These are phyloP conservation scores for Leucopsar rothschildi DNA, from an alignment of 2,113 vertebrate genomes.

Conservation along the genomic window DNA sequence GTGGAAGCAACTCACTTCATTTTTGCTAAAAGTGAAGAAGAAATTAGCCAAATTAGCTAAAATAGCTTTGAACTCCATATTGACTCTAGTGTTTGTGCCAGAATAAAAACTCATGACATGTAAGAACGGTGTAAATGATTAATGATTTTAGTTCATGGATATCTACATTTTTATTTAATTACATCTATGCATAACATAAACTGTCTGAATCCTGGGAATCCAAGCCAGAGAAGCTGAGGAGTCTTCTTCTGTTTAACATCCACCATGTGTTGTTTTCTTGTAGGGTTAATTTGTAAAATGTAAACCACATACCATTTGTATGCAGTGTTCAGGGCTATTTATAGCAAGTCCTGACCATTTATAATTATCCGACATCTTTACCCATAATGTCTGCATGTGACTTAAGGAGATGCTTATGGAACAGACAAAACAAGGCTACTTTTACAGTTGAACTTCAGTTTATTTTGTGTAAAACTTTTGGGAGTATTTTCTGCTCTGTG, in stretches of 20 bases:
- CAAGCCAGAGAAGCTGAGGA: conserved; percentile 49
- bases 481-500: background rate
- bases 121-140: conserved; percentile 25
- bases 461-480: background rate
- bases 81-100: conserved; percentile 51
- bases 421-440: background rate
- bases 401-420: conserved; percentile 7
- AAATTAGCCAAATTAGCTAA: conserved; percentile 57
- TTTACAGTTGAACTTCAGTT: background rate
- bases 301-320: conserved; percentile 57
- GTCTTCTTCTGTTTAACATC: conserved; percentile 57
- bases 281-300: conserved; percentile 65
- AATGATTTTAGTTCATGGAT: conserved; percentile 25
- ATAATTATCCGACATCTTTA: conserved; percentile 58
- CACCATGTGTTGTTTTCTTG: conserved; percentile 61
- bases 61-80: conserved; percentile 57
- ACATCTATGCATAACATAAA: conserved; percentile 35
- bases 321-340: conserved; percentile 45
- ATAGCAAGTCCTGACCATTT: conserved; percentile 54
- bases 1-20: background rate
- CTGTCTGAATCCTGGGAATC: conserved; percentile 44
- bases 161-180: conserved; percentile 58
- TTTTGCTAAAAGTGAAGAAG: conserved; percentile 43
- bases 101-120: conserved; percentile 35
- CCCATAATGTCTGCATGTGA: conserved; percentile 7